Percentiles rank a stretch among this genome's conserved stretches.
phyloP scores from a whole-genome alignment of 2,113 vertebrate genomes.

The Lophotis ruficrista region DNA sequence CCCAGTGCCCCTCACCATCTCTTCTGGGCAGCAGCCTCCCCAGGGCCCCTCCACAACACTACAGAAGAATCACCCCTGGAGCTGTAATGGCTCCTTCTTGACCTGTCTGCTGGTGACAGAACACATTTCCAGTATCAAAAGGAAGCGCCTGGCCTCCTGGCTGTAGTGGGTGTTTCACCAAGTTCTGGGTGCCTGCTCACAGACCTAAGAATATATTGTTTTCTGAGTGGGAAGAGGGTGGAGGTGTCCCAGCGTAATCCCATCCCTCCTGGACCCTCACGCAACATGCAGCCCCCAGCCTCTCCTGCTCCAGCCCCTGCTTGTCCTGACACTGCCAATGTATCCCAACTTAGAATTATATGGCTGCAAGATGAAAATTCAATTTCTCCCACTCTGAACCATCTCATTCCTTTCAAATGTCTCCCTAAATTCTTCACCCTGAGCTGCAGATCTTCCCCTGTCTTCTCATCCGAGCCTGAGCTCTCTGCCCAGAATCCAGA shows the following conservation, averaged over 20 bases:
- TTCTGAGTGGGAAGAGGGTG: neutral
- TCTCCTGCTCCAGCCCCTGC: neutral
- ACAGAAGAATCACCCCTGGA: neutral
- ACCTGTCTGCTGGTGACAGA: neutral
- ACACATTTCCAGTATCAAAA: neutral
- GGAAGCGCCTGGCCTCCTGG: neutral
- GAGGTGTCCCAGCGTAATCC: neutral
- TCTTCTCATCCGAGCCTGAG: neutral
- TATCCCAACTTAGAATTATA: neutral
- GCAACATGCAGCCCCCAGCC: accelerated
- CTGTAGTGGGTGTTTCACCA: neutral
- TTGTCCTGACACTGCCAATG: neutral
- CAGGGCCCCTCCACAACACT: neutral
- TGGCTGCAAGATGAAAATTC: neutral
- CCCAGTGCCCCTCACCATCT: accelerated
- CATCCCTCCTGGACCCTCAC: neutral
- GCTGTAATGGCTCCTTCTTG: neutral
- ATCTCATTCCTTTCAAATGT: neutral
- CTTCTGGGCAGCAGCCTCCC: neutral
- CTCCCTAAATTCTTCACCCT: neutral
- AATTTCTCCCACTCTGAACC: neutral
- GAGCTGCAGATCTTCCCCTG: neutral
- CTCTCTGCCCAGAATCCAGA: neutral
- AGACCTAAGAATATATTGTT: neutral
- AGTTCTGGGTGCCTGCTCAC: neutral